These are phyloP conservation scores for Prochilodus magdalenae DNA, from an alignment of 2,113 vertebrate genomes.

Conservation along the genomic window DNA sequence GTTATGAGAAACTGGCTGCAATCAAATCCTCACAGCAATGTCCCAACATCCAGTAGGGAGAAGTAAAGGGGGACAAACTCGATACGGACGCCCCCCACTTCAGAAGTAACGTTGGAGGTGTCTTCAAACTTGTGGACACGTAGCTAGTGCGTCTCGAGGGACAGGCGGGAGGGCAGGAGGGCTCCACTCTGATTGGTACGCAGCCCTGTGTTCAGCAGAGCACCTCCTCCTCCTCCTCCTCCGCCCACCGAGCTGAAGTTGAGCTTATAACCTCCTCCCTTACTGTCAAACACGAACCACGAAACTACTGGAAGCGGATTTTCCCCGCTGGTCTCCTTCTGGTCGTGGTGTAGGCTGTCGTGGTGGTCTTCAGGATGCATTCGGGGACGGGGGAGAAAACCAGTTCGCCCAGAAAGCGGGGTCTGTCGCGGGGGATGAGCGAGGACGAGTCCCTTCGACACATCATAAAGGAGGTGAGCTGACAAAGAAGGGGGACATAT, in stretches of 20 bases:
- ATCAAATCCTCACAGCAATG: no score
- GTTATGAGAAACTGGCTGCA: no score
- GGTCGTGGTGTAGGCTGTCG: not conserved
- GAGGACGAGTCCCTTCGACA: constrained; percentile 80
- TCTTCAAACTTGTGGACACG: no score
- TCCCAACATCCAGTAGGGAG: no score
- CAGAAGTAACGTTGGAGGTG: no score
- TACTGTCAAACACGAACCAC: not conserved
- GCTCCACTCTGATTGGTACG: not conserved
- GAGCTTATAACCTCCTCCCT: not conserved
- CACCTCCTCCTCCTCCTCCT: not conserved
- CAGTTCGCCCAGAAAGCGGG: constrained; percentile 71
- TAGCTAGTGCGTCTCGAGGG: no score
- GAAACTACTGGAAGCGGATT: not conserved
- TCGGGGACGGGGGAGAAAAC: constrained; percentile 69
- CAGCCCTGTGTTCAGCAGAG: not conserved
- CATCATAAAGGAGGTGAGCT: constrained; percentile 76
- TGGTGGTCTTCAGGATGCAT: constrained; percentile 61
- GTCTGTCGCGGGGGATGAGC: constrained; percentile 75
- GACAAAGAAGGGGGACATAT: not conserved
- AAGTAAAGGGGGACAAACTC: no score
- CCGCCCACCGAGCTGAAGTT: not conserved
- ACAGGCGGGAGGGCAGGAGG: no score
- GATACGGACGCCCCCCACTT: no score
- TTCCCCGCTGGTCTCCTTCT: no score